A percentile compares a stretch with the other conserved stretches of the same genome.
Conservation (phyloP, 2,113 vertebrate species). For the Prionailurus bengalensis region DNA sequence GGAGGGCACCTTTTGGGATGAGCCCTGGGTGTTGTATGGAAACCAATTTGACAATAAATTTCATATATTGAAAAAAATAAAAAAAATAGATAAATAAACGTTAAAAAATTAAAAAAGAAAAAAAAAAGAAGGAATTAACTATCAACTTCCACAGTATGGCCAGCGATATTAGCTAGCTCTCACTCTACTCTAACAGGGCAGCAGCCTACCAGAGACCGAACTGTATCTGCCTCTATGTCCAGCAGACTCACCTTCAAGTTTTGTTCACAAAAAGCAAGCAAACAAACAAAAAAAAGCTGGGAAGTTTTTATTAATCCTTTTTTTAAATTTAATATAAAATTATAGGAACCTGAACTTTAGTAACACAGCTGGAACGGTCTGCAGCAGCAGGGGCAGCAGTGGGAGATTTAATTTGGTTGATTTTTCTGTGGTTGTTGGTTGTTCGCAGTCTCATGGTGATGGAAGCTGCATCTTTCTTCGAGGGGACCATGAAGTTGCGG, state of each 20-base stretch:
- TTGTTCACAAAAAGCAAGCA: constrained; percentile 62
- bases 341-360: constrained; percentile 82
- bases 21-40: no score
- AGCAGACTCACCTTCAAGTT: constrained; percentile 83
- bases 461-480: constrained; percentile 99
- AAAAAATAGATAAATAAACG: no score
- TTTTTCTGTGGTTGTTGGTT: constrained; percentile 94
- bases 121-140: no score
- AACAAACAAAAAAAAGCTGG: constrained; percentile 63
- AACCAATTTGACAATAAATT: no score
- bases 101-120: no score
- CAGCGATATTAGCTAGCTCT: constrained; percentile 99
- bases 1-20: no score
- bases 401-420: constrained; percentile 87
- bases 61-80: no score
- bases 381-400: constrained; percentile 84
- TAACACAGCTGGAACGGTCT: constrained; percentile 81
- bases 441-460: constrained; percentile 97
- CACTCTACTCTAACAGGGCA: constrained; percentile 96
- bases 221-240: constrained; percentile 87
- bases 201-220: constrained; percentile 93
- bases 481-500: constrained; percentile 98
- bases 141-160: constrained; percentile 98
- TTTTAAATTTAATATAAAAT: constrained; percentile 85
- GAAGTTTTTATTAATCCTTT: constrained; percentile 82